phyloP scores from a whole-genome alignment of 2,797 vertebrate genomes.

The Anguilla pacifica region DNA sequence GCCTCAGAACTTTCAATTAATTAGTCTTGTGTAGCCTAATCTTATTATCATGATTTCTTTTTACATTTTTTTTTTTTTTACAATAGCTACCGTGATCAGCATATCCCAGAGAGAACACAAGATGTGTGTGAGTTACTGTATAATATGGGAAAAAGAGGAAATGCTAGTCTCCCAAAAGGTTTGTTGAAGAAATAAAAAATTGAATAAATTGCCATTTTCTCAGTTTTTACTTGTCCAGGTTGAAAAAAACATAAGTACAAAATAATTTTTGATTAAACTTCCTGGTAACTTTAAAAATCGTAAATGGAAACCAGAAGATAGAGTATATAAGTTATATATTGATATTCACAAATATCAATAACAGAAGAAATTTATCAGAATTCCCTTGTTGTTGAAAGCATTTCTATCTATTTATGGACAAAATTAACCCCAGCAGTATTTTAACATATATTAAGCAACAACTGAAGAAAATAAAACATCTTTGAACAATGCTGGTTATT shows the following conservation, averaged over 20 bases:
- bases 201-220: not conserved
- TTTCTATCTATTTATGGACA: not conserved
- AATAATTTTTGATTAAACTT: not conserved
- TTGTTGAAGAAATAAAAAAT: not conserved
- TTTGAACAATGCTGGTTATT: not conserved
- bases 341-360: not conserved
- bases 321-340: not conserved
- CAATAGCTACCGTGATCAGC: conserved; percentile 47
- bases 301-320: not conserved
- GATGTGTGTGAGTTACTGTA: not conserved
- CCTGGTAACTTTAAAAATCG: too few species aligned
- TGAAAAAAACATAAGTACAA: not conserved
- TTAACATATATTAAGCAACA: not conserved
- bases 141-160: not conserved
- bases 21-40: conserved; percentile 67
- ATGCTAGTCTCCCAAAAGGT: not conserved
- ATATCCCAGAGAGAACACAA: conserved; percentile 40
- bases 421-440: not conserved
- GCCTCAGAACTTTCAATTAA: conserved; percentile 71
- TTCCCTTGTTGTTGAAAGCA: not conserved
- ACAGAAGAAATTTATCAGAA: not conserved
- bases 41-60: conserved; percentile 59
- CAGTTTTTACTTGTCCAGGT: not conserved
- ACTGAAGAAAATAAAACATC: not conserved
- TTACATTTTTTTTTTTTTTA: conserved; percentile 29